Percentiles rank a stretch among this genome's conserved stretches.
These are phyloP conservation scores for Colaptes auratus DNA, from an alignment of 2,113 vertebrate species.

Conservation along the genomic window DNA sequence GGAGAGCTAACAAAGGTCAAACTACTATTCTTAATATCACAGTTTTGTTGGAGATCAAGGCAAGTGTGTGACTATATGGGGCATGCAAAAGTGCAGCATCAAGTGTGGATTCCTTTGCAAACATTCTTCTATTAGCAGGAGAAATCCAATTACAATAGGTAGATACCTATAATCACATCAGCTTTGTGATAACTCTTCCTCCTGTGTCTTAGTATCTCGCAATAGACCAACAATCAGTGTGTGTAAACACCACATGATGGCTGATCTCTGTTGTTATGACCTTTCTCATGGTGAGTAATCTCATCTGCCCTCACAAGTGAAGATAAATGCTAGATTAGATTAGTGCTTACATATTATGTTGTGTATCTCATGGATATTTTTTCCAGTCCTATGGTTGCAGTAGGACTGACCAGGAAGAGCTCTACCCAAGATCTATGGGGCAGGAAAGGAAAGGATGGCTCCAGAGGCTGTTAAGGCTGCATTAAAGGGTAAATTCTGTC, in stretches of 20 bases:
- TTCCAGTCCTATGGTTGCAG: not conserved
- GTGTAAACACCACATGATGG: conserved; percentile 62
- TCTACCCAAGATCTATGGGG: not conserved
- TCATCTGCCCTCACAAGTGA: conserved; percentile 36
- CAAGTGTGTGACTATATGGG: not conserved
- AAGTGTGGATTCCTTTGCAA: not conserved
- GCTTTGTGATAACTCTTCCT: not conserved
- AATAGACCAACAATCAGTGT: conserved; percentile 7
- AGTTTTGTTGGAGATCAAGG: not conserved
- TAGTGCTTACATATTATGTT: conserved; percentile 4
- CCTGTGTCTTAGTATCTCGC: not conserved
- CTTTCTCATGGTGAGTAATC: conserved; percentile 46
- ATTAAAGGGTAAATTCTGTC: not conserved
- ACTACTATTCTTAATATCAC: not conserved
- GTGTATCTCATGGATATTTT: not conserved
- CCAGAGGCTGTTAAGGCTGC: not conserved
- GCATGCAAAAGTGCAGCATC: not conserved
- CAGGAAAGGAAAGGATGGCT: not conserved
- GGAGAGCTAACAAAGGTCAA: not conserved
- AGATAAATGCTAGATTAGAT: conserved; percentile 55
- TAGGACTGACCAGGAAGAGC: not conserved
- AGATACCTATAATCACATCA: conserved; percentile 46
- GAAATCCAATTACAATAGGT: conserved; percentile 41
- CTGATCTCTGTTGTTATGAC: conserved; percentile 50
- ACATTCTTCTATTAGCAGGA: conserved; percentile 4